A percentile compares a stretch with the other conserved stretches of the same genome.
phyloP scores from a whole-genome alignment of 2,888 invertebrate genomes.

The Fabriciana adippe region DNA sequence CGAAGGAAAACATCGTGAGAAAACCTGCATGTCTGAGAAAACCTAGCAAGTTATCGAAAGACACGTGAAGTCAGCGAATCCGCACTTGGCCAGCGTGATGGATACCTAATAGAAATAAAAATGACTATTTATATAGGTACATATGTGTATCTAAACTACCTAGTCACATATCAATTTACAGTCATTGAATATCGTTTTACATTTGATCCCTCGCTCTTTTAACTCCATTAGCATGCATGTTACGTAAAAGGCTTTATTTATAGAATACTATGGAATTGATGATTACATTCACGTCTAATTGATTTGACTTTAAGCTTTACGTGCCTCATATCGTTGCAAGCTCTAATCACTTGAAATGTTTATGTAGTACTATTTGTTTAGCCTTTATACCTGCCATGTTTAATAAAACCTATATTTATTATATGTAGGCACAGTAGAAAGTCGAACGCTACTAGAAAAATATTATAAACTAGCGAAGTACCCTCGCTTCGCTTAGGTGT shows the following conservation, averaged over 20 bases:
- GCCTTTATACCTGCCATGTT: slow-evolving; percentile 1
- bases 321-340: slow-evolving; percentile 19
- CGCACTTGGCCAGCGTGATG: no score
- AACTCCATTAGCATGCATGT: slow-evolving; percentile 23
- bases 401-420: no score
- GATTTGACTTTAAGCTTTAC: slow-evolving; percentile 23
- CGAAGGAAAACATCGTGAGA: no score
- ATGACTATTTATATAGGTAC: neutral
- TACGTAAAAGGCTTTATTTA: slow-evolving; percentile 22
- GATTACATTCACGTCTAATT: slow-evolving; percentile 28
- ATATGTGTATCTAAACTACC: neutral
- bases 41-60: no score
- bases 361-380: slow-evolving; percentile 4
- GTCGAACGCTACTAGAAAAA: no score
- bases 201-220: slow-evolving; percentile 18
- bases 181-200: slow-evolving; percentile 7
- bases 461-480: no score
- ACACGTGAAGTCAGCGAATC: no score
- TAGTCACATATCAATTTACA: neutral
- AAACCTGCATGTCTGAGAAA: no score
- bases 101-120: no score
- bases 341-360: slow-evolving; percentile 12
- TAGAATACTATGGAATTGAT: slow-evolving; percentile 24
- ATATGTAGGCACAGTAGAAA: no score
- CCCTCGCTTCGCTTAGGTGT: no score